Conservation (phyloP, 2,113 vertebrate genomes). For the Entelurus aequoreus region DNA sequence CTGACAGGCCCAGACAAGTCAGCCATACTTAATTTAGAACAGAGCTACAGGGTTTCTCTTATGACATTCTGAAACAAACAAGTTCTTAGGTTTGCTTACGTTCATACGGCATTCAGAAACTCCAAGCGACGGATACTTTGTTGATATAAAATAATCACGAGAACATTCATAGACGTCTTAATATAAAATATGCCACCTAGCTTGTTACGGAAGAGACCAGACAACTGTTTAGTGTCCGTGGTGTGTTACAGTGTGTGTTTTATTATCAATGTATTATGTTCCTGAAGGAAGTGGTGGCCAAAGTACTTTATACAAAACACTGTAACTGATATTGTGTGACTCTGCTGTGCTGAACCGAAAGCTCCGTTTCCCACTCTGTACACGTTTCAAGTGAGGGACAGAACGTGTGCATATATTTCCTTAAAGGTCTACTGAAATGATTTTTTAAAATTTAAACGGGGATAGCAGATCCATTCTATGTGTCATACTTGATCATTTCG, state of each 20-base stretch:
- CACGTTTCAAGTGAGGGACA: too few species aligned
- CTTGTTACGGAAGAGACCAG: neutral
- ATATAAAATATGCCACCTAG: neutral
- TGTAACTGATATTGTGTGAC: too few species aligned
- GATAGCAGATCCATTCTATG: too few species aligned
- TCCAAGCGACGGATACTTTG: neutral
- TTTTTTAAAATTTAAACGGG: too few species aligned
- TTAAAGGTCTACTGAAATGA: too few species aligned
- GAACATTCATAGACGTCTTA: too few species aligned
- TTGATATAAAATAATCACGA: conserved; percentile 15
- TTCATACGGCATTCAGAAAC: neutral
- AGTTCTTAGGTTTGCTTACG: conserved; percentile 10
- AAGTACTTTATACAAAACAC: too few species aligned
- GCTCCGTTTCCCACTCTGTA: too few species aligned
- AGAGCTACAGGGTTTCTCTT: neutral
- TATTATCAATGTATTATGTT: neutral
- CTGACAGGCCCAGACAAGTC: conserved; percentile 7
- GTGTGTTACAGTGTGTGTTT: neutral
- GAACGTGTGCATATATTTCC: too few species aligned
- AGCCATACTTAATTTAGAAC: conserved; percentile 5
- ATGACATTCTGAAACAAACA: conserved; percentile 14
- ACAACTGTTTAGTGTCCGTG: conserved; percentile 28
- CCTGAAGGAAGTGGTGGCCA: neutral
- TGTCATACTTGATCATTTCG: too few species aligned
- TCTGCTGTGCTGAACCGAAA: too few species aligned